These are phyloP conservation scores for Lasiurus borealis DNA, from an alignment of 2,113 vertebrate species.

Conservation along the genomic window DNA sequence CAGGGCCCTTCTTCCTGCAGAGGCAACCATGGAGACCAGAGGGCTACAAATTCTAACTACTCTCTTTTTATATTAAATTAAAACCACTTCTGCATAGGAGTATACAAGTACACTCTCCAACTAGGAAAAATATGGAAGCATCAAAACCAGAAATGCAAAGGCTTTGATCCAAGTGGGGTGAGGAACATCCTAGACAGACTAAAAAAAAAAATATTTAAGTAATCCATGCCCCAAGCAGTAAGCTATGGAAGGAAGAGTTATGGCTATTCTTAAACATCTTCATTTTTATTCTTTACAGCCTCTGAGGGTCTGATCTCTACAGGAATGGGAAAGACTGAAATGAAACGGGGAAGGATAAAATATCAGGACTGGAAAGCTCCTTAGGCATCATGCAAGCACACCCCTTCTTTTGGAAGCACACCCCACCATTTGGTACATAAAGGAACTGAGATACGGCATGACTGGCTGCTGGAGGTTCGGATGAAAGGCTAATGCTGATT, in stretches of 20 bases:
- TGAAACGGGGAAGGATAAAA: background rate
- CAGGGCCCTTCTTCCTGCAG: background rate
- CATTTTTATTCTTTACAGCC: background rate
- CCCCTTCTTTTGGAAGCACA: background rate
- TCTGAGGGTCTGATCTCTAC: background rate
- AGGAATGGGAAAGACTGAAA: background rate
- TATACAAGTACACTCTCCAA: background rate
- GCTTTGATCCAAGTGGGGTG: background rate
- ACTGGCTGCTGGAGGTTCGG: background rate
- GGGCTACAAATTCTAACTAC: background rate
- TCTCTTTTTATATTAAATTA: background rate
- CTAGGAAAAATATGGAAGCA: background rate
- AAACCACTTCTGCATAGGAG: background rate
- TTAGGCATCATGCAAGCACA: background rate
- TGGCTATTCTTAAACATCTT: background rate
- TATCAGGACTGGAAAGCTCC: background rate
- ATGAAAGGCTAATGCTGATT: slow-evolving; percentile 50
- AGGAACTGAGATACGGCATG: slow-evolving; percentile 50
- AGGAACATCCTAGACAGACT: background rate
- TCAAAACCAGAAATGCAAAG: background rate
- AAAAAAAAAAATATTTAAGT: slow-evolving; percentile 36
- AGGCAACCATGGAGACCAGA: background rate
- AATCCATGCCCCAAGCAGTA: background rate
- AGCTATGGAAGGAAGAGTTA: background rate
- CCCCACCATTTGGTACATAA: background rate